Percentiles rank a stretch among this genome's conserved stretches.
Evolutionary conservation across 2,797 vertebrate genomes (phyloP).

Genomic region (Chelon labrosus): DNA sequence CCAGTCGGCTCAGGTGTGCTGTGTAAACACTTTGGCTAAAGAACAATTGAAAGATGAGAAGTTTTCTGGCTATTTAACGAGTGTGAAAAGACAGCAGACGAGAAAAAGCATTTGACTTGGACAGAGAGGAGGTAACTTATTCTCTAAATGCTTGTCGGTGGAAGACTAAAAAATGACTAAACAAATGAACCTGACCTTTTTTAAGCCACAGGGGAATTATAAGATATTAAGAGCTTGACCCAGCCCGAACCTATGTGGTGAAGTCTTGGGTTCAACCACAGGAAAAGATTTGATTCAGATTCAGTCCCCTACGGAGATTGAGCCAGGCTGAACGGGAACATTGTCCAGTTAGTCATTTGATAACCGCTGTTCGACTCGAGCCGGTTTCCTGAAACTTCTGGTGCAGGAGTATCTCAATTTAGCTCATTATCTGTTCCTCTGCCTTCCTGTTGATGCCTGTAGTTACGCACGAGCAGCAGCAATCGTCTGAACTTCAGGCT

Average conservation of each 20-base stretch:
- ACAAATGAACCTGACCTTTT: slow-evolving; percentile 16
- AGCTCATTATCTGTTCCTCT: slow-evolving; percentile 69
- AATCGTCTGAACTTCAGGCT: slow-evolving; percentile 12
- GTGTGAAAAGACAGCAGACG: too few species aligned
- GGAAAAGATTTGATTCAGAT: slow-evolving; percentile 36
- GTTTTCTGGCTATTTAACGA: too few species aligned
- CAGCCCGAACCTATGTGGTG: slow-evolving; percentile 9
- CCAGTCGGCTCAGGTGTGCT: too few species aligned
- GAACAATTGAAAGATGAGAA: too few species aligned
- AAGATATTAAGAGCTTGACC: slow-evolving; percentile 24
- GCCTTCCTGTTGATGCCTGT: slow-evolving; percentile 72
- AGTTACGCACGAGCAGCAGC: slow-evolving; percentile 15
- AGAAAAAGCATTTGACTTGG: too few species aligned
- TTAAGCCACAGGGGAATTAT: slow-evolving; percentile 16
- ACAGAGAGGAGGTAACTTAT: too few species aligned
- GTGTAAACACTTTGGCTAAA: too few species aligned
- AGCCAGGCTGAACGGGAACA: slow-evolving; percentile 55
- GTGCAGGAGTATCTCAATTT: slow-evolving; percentile 54
- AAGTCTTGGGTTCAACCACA: slow-evolving; percentile 8
- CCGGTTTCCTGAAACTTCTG: slow-evolving; percentile 50
- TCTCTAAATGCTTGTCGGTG: too few species aligned
- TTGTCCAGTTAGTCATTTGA: slow-evolving; percentile 46
- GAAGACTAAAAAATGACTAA: background rate
- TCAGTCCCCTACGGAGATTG: slow-evolving; percentile 38
- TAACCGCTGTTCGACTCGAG: slow-evolving; percentile 25